A percentile compares a stretch with the other conserved stretches of the same genome.
Conservation (phyloP, 2,113 vertebrate genomes). For the Caranx melampygus region DNA sequence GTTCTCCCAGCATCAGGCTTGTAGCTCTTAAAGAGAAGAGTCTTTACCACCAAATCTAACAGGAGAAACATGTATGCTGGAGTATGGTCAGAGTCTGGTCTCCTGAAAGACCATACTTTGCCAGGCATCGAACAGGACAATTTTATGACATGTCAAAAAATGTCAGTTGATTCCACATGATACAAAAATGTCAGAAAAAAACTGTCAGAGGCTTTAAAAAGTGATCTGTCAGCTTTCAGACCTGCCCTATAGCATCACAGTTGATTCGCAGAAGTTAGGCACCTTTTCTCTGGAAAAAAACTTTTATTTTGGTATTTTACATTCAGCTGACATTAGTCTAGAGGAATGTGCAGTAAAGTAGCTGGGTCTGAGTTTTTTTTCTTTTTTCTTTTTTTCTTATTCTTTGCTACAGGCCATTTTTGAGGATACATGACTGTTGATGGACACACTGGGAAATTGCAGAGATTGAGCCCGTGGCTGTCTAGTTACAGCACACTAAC, state of each 20-base stretch:
- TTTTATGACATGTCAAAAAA: constrained; percentile 17
- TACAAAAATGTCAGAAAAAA: constrained; percentile 12
- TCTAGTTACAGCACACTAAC: not conserved
- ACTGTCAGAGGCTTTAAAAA: constrained; percentile 29
- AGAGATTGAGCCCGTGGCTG: constrained; percentile 36
- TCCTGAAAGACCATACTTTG: not conserved
- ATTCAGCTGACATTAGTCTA: not conserved
- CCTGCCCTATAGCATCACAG: not conserved
- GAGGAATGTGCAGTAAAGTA: not conserved
- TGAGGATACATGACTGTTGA: constrained; percentile 41
- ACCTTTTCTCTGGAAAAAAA: not conserved
- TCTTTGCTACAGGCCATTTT: constrained; percentile 20
- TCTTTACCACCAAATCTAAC: too few species aligned
- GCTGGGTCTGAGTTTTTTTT: not conserved
- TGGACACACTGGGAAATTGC: constrained; percentile 50
- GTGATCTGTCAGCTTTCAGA: constrained; percentile 16
- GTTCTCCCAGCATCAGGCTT: too few species aligned
- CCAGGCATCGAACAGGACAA: not conserved
- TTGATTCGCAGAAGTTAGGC: not conserved
- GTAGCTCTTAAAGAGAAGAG: too few species aligned
- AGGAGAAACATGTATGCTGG: too few species aligned
- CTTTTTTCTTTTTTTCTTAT: too few species aligned
- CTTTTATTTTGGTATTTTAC: not conserved
- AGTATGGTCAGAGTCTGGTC: not conserved
- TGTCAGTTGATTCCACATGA: constrained; percentile 10